Evolutionary conservation across 2,113 vertebrate species (phyloP).

Genomic region (Upupa epops): DNA sequence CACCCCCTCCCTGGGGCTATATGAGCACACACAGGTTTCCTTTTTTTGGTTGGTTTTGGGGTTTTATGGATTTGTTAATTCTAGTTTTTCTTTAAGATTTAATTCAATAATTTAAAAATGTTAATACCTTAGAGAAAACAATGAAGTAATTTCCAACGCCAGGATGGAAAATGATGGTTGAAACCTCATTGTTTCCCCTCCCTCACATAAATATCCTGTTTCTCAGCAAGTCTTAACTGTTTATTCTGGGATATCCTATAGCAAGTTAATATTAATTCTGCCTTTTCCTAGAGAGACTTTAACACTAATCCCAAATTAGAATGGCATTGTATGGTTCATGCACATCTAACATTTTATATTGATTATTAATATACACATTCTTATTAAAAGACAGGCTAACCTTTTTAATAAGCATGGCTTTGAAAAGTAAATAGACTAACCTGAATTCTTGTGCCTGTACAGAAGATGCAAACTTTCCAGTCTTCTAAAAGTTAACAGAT

Average conservation of each 20-base stretch:
- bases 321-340: constrained; percentile 8
- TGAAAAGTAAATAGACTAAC: constrained; percentile 1
- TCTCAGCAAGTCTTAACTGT: background rate
- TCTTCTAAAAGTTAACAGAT: background rate
- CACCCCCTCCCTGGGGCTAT: background rate
- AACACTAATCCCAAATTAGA: background rate
- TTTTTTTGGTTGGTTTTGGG: background rate
- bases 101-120: background rate
- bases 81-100: background rate
- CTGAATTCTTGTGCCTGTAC: background rate
- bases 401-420: constrained; percentile 39
- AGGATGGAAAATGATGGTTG: background rate
- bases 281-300: background rate
- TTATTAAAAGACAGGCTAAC: constrained; percentile 41
- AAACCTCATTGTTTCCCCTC: background rate
- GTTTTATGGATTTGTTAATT: background rate
- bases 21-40: rapidly evolving
- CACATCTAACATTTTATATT: background rate
- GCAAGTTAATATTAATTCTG: background rate
- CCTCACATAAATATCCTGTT: background rate
- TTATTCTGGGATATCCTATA: background rate
- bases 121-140: background rate
- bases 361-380: background rate
- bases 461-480: background rate
- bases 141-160: rapidly evolving